Conservation (phyloP, 2,113 vertebrate genomes). For the Psittacara wagleri region DNA sequence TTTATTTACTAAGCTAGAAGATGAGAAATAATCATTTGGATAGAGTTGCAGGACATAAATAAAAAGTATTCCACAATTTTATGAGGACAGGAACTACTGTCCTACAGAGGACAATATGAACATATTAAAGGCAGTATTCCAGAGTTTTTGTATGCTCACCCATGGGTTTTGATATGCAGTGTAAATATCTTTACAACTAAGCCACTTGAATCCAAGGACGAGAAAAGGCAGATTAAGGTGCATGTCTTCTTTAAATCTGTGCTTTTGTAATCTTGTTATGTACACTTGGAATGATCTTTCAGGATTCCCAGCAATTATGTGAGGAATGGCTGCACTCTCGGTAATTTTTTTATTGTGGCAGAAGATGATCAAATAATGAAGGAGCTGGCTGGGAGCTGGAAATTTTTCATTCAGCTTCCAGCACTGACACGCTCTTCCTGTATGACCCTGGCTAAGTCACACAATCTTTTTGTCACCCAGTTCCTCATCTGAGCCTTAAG, state of each 20-base stretch:
- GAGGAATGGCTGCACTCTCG: not conserved
- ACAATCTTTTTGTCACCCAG: not conserved
- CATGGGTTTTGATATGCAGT: not conserved
- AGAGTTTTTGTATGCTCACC: not conserved
- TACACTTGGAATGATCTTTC: not conserved
- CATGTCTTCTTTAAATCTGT: not conserved
- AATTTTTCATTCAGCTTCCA: conserved; percentile 15
- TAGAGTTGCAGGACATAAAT: not conserved
- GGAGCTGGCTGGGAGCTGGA: not conserved
- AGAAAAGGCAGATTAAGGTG: not conserved
- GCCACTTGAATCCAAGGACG: not conserved
- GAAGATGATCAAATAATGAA: conserved; percentile 2
- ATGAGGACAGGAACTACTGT: not conserved
- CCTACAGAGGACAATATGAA: not conserved
- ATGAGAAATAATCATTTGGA: not conserved
- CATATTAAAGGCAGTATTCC: not conserved
- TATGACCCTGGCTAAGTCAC: not conserved
- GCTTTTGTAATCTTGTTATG: not conserved
- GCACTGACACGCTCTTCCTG: conserved; percentile 20
- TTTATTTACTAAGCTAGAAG: not conserved
- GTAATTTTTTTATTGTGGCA: not conserved
- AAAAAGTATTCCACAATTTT: not conserved
- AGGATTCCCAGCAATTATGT: not conserved
- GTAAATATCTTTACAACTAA: not conserved
- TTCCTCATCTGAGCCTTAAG: conserved; percentile 22